Evolutionary conservation across 1,140 invertebrate genomes (phyloP).

Genomic region (Leptopilina clavipes): DNA sequence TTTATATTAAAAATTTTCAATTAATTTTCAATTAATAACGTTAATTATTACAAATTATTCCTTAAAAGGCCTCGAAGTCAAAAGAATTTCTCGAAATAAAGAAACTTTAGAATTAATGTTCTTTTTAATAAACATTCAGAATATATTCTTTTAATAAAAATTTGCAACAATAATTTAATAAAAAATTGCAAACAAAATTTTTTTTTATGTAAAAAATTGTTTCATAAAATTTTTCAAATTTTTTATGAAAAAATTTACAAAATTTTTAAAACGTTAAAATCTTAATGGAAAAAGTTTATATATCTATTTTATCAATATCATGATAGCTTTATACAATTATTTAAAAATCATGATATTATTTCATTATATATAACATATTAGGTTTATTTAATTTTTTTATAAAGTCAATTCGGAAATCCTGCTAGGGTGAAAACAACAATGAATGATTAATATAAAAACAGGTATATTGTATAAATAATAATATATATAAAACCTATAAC

Average conservation of each 20-base stretch:
- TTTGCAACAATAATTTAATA: no score
- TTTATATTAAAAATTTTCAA: no score
- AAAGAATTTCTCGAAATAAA: background rate
- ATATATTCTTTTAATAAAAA: no score
- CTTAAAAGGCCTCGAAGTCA: background rate
- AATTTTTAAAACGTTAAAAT: no score
- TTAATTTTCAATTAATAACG: background rate
- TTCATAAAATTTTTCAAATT: no score
- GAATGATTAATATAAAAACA: background rate
- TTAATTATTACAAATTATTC: background rate
- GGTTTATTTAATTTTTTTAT: background rate
- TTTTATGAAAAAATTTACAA: no score
- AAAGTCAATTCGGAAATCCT: background rate
- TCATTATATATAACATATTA: background rate
- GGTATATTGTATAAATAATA: no score
- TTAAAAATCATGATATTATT: slow-evolving; percentile 23
- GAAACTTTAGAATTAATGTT: background rate
- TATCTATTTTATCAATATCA: background rate
- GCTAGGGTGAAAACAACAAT: slow-evolving; percentile 4
- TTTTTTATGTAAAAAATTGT: no score
- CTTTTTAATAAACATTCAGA: background rate
- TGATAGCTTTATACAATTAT: slow-evolving; percentile 9
- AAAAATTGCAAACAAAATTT: no score
- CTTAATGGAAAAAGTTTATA: background rate
- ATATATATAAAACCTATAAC: no score